Percentiles rank a stretch among this genome's conserved stretches.
Conservation (phyloP, 2,797 vertebrate genomes). For the Halcyon chelicuti region DNA sequence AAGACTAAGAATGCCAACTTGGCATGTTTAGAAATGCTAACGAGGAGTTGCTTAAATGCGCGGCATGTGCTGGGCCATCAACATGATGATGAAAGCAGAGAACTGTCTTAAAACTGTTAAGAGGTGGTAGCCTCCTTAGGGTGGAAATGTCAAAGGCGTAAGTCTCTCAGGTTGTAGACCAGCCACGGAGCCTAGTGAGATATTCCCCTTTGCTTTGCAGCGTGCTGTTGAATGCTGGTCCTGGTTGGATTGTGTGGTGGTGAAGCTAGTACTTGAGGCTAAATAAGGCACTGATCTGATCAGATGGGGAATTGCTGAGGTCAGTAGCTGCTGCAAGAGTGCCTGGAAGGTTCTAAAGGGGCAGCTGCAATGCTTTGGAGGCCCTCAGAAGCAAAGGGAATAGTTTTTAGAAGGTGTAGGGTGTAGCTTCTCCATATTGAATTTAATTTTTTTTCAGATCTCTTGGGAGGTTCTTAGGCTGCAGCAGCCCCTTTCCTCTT, state of each 20-base stretch:
- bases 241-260: not conserved
- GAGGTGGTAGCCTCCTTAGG: not conserved
- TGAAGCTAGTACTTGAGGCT: not conserved
- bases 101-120: not conserved
- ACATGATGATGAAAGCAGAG: not conserved
- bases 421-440: not conserved
- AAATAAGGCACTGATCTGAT: not conserved
- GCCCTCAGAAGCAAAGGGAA: not conserved
- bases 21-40: not conserved
- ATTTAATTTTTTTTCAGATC: not conserved
- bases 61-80: rapidly evolving
- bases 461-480: not conserved
- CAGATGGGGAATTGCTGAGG: not conserved
- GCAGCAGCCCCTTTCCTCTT: not conserved
- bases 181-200: not conserved
- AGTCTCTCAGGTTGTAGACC: not conserved
- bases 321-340: not conserved
- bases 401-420: not conserved
- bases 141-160: not conserved
- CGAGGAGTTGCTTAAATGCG: not conserved
- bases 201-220: not conserved
- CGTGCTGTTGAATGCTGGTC: rapidly evolving
- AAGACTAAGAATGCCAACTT: not conserved
- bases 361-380: not conserved
- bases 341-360: not conserved